Evolutionary conservation across 2,888 invertebrate species (phyloP).

Genomic region (Theretra japonica): DNA sequence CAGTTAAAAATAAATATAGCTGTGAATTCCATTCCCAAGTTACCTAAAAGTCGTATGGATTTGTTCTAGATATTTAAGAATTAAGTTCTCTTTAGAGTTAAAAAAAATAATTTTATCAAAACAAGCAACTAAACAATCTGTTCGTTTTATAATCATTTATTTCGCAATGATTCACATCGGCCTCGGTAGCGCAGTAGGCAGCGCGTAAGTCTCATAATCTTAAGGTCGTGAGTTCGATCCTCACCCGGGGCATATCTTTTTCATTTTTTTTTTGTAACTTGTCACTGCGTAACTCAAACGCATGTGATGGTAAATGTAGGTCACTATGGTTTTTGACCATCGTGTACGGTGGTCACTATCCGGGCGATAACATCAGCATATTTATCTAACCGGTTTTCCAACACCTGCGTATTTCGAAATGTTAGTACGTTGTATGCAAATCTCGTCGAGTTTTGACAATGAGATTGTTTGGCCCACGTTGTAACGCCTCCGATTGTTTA

Average conservation of each 20-base stretch:
- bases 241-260: constrained; percentile 90
- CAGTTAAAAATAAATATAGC: too few species aligned
- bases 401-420: constrained; percentile 38
- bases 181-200: constrained; percentile 95
- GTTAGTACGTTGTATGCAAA: constrained; percentile 56
- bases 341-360: neutral
- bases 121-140: neutral
- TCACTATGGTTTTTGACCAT: too few species aligned
- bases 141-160: constrained; percentile 40
- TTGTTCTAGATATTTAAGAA: too few species aligned
- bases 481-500: constrained; percentile 56
- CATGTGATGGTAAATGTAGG: too few species aligned
- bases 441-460: constrained; percentile 61
- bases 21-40: too few species aligned
- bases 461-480: constrained; percentile 62
- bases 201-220: constrained; percentile 96
- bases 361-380: neutral
- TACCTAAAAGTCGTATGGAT: too few species aligned
- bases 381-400: constrained; percentile 35
- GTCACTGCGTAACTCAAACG: constrained; percentile 17
- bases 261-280: constrained; percentile 13
- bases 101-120: neutral
- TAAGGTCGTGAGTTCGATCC: constrained; percentile 98
- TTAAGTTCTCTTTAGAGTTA: neutral
- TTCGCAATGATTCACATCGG: constrained; percentile 47